A percentile compares a stretch with the other conserved stretches of the same genome.
These are phyloP conservation scores for Toxotes lorentzi DNA, from an alignment of 2,797 vertebrate species.

Conservation along the genomic window DNA sequence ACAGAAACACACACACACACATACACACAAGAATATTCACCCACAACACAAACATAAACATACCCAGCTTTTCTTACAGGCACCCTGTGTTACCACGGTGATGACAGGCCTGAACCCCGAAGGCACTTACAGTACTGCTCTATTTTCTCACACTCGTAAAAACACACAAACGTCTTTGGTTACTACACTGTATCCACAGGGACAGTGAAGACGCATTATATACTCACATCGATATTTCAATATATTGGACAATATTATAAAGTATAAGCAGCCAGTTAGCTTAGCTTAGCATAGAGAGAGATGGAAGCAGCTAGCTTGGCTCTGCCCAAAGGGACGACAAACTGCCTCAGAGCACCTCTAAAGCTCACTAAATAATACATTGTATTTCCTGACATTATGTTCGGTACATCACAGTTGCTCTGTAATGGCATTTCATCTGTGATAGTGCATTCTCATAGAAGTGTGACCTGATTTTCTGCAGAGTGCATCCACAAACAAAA, in stretches of 20 bases:
- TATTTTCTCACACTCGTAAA: slow-evolving; percentile 23
- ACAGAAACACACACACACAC: slow-evolving; percentile 42
- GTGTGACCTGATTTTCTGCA: slow-evolving; percentile 37
- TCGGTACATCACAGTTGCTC: background rate
- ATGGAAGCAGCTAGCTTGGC: background rate
- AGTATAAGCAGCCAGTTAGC: background rate
- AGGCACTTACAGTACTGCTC: slow-evolving; percentile 11
- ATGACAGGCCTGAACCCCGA: slow-evolving; percentile 39
- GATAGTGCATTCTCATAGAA: slow-evolving; percentile 12
- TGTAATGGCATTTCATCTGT: slow-evolving; percentile 23
- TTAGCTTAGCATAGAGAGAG: background rate
- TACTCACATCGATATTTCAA: background rate
- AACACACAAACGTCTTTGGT: background rate
- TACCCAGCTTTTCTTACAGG: slow-evolving; percentile 34
- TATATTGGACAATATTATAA: background rate
- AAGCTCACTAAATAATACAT: background rate
- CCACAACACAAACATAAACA: slow-evolving; percentile 66
- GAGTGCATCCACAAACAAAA: slow-evolving; percentile 37
- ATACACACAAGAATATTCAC: slow-evolving; percentile 51
- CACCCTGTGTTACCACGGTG: slow-evolving; percentile 24
- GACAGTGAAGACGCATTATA: background rate
- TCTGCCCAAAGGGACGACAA: background rate
- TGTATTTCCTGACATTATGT: slow-evolving; percentile 8
- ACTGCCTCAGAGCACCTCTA: background rate
- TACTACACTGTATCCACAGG: background rate